phyloP scores from a whole-genome alignment of 2,797 vertebrate species.

The Ptychobarbus kaznakovi region DNA sequence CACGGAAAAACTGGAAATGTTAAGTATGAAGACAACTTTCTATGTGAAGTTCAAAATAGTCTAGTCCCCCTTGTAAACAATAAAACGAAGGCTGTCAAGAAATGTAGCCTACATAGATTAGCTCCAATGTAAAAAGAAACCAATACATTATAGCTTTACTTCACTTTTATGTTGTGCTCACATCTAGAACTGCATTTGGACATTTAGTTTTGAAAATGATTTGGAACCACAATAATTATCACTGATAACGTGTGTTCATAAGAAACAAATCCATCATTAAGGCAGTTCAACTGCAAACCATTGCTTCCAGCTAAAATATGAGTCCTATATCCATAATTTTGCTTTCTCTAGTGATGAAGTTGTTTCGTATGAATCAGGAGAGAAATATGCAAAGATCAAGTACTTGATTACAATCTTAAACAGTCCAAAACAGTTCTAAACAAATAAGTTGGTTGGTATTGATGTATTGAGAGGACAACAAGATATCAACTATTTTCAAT shows the following conservation, averaged over 20 bases:
- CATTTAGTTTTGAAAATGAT: conserved; percentile 42
- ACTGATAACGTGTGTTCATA: background rate
- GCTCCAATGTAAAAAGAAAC: conserved; percentile 12
- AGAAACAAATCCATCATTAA: background rate
- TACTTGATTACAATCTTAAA: background rate
- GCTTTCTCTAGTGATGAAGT: background rate
- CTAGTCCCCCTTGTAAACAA: background rate
- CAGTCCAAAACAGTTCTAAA: background rate
- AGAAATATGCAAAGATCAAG: background rate
- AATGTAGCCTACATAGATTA: background rate
- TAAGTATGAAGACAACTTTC: background rate
- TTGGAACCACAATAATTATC: conserved; percentile 39
- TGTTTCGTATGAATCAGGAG: background rate
- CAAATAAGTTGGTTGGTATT: background rate
- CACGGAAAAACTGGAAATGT: background rate
- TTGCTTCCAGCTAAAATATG: background rate
- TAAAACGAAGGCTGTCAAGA: conserved; percentile 14
- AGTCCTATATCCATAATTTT: background rate
- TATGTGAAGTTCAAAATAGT: background rate
- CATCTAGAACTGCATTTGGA: background rate
- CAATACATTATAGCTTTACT: background rate
- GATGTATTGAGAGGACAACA: background rate
- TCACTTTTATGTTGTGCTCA: background rate
- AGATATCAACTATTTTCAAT: background rate
- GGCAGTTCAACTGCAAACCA: background rate